Evolutionary conservation across 2,797 vertebrate species (phyloP).

Genomic region (Tokudaia tokunoshimensis): DNA sequence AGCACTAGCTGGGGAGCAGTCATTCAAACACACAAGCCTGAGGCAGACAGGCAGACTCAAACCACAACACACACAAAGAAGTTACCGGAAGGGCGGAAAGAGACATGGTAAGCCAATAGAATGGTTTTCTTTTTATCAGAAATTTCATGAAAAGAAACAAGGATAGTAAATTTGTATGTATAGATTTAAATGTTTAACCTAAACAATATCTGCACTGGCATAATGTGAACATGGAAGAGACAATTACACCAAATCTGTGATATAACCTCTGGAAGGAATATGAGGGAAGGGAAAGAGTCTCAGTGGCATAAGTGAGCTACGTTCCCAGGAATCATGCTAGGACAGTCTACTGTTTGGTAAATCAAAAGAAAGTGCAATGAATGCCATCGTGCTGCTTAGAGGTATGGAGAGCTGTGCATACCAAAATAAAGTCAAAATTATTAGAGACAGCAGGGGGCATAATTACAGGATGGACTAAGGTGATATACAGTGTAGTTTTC

Average conservation of each 20-base stretch:
- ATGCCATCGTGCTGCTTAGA: not conserved
- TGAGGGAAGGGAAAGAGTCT: not conserved
- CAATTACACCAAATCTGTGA: not conserved
- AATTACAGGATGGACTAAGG: not conserved
- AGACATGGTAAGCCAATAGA: not conserved
- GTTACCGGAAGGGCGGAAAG: not conserved
- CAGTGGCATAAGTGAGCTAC: not conserved
- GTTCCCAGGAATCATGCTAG: not conserved
- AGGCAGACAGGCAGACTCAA: not conserved
- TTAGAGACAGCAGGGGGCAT: not conserved
- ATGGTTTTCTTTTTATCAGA: not conserved
- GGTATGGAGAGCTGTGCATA: not conserved
- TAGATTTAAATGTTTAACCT: not conserved
- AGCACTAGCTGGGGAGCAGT: not conserved
- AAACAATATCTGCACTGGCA: not conserved
- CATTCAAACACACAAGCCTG: not conserved
- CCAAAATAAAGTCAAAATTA: not conserved
- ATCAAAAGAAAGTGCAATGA: not conserved
- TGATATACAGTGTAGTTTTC: not conserved
- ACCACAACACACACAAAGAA: not conserved
- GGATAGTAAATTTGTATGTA: not conserved
- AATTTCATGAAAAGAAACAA: slow-evolving; percentile 15
- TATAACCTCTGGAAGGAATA: not conserved
- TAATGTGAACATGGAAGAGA: not conserved
- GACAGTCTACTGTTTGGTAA: not conserved